Evolutionary conservation across 1,140 invertebrate species (phyloP).

Genomic region (Drosophila auraria): DNA sequence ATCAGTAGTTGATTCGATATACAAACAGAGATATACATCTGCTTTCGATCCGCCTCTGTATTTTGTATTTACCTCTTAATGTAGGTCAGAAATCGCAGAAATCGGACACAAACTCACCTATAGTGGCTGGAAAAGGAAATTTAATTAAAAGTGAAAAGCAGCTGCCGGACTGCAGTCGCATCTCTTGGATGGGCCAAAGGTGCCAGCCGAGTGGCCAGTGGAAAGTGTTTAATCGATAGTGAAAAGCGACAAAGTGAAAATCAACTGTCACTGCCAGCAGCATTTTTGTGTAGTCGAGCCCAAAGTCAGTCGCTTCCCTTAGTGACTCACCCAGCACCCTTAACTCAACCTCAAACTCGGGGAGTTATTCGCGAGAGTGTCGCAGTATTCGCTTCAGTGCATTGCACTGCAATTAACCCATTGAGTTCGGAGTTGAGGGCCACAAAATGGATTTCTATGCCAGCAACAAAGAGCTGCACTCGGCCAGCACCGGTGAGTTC

Average conservation of each 20-base stretch:
- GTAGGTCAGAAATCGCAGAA: constrained; percentile 65
- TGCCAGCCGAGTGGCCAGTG: constrained; percentile 36
- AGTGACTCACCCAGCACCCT: constrained; percentile 34
- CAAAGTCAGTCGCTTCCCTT: constrained; percentile 13
- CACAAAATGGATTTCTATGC: constrained; percentile 78
- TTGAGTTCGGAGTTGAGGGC: constrained; percentile 29
- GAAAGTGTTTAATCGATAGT: constrained; percentile 79
- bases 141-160: constrained; percentile 63
- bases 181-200: constrained; percentile 48
- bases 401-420: constrained; percentile 73
- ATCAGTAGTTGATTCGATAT: constrained; percentile 11
- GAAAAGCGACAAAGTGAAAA: constrained; percentile 63
- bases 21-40: constrained; percentile 40
- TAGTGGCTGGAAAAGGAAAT: constrained; percentile 45
- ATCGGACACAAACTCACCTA: constrained; percentile 37
- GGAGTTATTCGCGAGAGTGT: neutral
- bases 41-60: constrained; percentile 54
- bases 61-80: constrained; percentile 50
- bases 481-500: constrained; percentile 65
- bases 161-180: constrained; percentile 13
- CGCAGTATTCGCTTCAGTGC: constrained; percentile 39
- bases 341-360: constrained; percentile 3
- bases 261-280: constrained; percentile 43
- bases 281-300: constrained; percentile 31
- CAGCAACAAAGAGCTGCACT: constrained; percentile 55